Conservation (phyloP, 2,113 vertebrate genomes). For the Columba janthina region DNA sequence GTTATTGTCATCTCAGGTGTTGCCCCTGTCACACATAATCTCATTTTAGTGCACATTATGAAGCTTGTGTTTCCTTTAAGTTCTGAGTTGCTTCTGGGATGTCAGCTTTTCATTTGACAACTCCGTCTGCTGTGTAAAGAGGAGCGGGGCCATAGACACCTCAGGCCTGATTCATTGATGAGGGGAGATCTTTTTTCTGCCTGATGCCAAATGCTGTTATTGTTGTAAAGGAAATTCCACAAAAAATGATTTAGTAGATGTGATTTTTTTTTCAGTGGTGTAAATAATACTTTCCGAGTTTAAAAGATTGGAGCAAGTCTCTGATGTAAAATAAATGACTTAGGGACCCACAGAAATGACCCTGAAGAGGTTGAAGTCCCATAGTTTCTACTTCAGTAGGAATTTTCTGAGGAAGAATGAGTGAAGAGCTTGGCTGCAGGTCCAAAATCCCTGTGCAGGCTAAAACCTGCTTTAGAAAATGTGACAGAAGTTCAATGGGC, state of each 20-base stretch:
- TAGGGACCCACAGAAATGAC: accelerated
- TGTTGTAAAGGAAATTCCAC: background rate
- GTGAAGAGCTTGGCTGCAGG: background rate
- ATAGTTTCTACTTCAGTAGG: background rate
- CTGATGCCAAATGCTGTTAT: background rate
- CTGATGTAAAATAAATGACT: background rate
- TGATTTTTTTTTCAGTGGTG: background rate
- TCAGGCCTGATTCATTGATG: background rate
- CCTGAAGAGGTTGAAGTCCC: background rate
- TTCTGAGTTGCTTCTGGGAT: background rate
- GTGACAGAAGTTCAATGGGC: accelerated
- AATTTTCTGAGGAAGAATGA: background rate
- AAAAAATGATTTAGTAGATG: background rate
- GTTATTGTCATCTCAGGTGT: background rate
- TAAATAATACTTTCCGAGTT: background rate
- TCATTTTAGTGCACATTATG: accelerated
- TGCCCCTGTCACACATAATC: background rate
- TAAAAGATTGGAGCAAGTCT: background rate
- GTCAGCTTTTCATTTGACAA: background rate
- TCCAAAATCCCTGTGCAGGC: background rate
- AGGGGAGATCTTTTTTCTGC: background rate
- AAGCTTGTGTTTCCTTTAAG: background rate
- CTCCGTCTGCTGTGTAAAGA: background rate
- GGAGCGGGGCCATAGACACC: background rate
- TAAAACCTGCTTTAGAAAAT: background rate